Conservation (phyloP, 2,113 vertebrate species). For the Grus americana region DNA sequence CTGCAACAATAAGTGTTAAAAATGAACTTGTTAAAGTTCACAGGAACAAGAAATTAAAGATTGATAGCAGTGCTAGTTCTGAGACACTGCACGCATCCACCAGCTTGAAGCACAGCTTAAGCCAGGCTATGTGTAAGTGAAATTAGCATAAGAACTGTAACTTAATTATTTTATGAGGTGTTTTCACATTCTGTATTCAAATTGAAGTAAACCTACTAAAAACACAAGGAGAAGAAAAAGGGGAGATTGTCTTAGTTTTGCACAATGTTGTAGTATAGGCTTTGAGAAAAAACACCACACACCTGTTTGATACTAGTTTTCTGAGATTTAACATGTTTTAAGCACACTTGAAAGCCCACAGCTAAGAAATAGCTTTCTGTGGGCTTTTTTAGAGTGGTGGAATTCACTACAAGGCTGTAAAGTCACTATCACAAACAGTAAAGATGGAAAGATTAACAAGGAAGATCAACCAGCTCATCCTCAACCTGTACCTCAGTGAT, state of each 20-base stretch:
- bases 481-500: neutral
- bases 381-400: neutral
- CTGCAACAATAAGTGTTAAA: neutral
- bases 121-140: neutral
- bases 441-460: neutral
- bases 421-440: neutral
- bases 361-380: neutral
- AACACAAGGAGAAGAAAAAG: neutral
- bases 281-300: neutral
- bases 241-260: fast-evolving
- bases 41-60: neutral
- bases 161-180: neutral
- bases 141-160: neutral
- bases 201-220: neutral
- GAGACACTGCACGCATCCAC: neutral
- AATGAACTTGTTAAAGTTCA: neutral
- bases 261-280: fast-evolving
- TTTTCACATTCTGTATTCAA: neutral
- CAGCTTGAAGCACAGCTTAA: neutral
- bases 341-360: neutral
- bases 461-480: neutral
- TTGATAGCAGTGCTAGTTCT: neutral
- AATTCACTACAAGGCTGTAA: neutral
- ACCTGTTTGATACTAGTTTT: neutral
- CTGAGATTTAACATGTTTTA: neutral